phyloP scores from a whole-genome alignment of 53 echinoderm and acorn worm genomes.

The Astropecten irregularis region DNA sequence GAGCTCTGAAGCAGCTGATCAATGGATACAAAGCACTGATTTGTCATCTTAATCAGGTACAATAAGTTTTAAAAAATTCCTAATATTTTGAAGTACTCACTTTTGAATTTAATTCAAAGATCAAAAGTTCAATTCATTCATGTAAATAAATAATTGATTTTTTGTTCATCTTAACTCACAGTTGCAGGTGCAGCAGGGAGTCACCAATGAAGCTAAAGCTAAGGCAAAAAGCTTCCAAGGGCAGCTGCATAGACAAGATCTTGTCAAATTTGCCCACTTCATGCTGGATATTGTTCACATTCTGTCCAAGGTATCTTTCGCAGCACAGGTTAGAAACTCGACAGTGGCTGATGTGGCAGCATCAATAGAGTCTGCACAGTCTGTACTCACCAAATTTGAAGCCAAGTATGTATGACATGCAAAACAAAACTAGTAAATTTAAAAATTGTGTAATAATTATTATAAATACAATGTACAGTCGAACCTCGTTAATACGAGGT shows the following conservation, averaged over 20 bases:
- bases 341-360: conserved; percentile 33
- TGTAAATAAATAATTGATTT: too few relatives aligned
- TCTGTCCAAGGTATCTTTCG: conserved; percentile 16
- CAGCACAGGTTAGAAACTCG: conserved; percentile 16
- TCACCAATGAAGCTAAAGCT: conserved; percentile 39
- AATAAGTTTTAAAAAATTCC: too few relatives aligned
- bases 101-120: too few relatives aligned
- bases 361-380: not conserved
- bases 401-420: conserved; percentile 19
- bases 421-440: too few relatives aligned
- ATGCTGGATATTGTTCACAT: conserved; percentile 11
- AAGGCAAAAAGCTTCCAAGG: conserved; percentile 29
- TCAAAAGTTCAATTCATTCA: too few relatives aligned
- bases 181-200: conserved; percentile 21
- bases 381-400: conserved; percentile 8
- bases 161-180: not conserved
- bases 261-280: conserved; percentile 20
- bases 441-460: too few relatives aligned
- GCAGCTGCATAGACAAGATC: conserved; percentile 34
- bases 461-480: too few relatives aligned
- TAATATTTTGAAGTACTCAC: too few relatives aligned
- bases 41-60: conserved; percentile 34
- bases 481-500: too few relatives aligned
- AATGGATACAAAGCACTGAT: conserved; percentile 29
- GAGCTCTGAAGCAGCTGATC: conserved; percentile 44